A percentile compares a stretch with the other conserved stretches of the same genome.
Evolutionary conservation across 2,888 invertebrate genomes (phyloP).

Genomic region (Stenolophus ochropezus): DNA sequence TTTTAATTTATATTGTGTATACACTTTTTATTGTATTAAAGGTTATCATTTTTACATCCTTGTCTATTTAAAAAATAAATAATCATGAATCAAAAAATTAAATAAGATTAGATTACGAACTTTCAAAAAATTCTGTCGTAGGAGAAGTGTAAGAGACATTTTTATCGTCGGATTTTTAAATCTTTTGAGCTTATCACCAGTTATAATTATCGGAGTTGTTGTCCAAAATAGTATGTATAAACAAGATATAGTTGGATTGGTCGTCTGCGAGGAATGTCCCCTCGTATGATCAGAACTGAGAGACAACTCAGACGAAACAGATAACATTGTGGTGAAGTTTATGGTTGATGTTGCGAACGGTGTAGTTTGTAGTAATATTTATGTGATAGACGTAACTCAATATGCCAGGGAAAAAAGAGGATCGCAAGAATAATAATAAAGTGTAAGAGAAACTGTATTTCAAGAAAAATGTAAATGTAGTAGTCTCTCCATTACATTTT

Average conservation of each 20-base stretch:
- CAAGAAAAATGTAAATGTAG: too few species aligned
- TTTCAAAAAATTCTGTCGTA: too few species aligned
- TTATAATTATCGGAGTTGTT: constrained; percentile 6
- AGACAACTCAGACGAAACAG: not conserved
- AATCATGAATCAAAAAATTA: too few species aligned
- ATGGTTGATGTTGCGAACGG: not conserved
- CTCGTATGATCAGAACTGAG: constrained; percentile 9
- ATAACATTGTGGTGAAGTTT: constrained; percentile 1
- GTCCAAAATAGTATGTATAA: not conserved
- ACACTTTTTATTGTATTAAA: too few species aligned
- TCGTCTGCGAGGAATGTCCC: not conserved
- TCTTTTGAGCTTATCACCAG: not conserved
- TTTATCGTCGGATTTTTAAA: not conserved
- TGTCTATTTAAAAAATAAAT: too few species aligned
- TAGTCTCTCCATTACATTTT: too few species aligned
- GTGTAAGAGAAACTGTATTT: not conserved
- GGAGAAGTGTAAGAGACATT: too few species aligned
- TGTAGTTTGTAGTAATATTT: constrained; percentile 7
- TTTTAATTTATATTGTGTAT: too few species aligned
- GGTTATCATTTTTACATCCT: too few species aligned
- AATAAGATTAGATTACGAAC: too few species aligned
- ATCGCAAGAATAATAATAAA: constrained; percentile 5
- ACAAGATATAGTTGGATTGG: not conserved
- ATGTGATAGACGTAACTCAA: not conserved
- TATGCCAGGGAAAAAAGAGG: not conserved